Base-by-base conservation (phyloP, 1,140 invertebrate species). In the Scaptomyza pallida region DNA sequence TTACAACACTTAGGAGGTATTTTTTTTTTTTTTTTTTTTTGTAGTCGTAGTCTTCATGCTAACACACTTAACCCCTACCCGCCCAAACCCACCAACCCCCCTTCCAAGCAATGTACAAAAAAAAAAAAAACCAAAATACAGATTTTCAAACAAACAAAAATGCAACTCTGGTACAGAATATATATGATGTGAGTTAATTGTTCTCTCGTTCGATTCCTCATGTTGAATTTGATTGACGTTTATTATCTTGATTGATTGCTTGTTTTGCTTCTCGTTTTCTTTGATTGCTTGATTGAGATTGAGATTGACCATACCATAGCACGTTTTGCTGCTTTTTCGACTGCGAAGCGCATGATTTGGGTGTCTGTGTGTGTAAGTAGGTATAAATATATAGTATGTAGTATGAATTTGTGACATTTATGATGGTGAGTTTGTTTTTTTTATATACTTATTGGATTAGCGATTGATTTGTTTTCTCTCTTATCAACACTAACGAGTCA, bases 1-100 rank as follows among this genome's bases (percentile, higher is more conserved):
- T 78, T n/a, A n/a, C n/a, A 83, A 75, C 79, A 83, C 75, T 82
- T 82, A 82, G 72, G 43, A 78, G 35, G 35, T 82, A 81, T 45
- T 33, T 60, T 52, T 41, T 51, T 41, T 40, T 13, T 52, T 26
- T 3, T 48, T 35, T 55, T 19, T 26, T 17, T 19, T 5, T 61
- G 45, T 21, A 44, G 30, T 33, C 45, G 33, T 35, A 3, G 33
- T 13, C n/a, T 19, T n/a, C 21, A 23, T 21, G n/a, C 48, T 13
- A 26, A 37, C 50, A 37, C 50, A 4, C n/a, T 5, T 45, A 51
- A 4, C 33, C 45, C 60, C 10, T 10, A 15, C 23, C 21, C 35
- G 1, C 16, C 19, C 33, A 5, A 47, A 23, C 48, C 12, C 54
- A 2, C 16, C 51, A 30, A 30, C 13, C 3, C 15, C 5, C 6